A percentile compares a stretch with the other conserved stretches of the same genome.
Conservation (phyloP, 2,888 invertebrate genomes). For the Sabatieria punctata region DNA sequence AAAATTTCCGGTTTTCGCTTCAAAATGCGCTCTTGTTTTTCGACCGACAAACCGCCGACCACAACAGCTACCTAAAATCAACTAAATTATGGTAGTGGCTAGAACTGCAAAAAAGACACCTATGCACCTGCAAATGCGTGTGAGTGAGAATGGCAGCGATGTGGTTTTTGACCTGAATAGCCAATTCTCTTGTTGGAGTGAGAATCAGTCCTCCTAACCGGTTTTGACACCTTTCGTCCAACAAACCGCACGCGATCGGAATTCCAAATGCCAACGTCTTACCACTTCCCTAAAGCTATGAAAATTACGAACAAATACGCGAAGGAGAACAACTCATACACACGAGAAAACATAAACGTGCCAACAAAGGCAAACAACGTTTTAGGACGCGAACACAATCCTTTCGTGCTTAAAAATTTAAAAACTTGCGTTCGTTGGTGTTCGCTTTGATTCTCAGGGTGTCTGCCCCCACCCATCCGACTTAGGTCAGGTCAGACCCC, state of each 20-base stretch:
- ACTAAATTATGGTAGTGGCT: neutral
- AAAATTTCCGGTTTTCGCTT: conserved; percentile 68
- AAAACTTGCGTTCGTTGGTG: no score
- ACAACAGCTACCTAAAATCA: conserved; percentile 50
- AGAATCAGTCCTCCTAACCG: conserved; percentile 61
- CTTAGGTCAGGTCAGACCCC: no score
- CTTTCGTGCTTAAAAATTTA: no score
- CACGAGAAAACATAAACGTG: no score
- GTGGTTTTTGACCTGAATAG: conserved; percentile 79
- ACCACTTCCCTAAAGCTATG: conserved; percentile 73
- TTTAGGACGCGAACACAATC: no score
- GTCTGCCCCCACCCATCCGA: no score
- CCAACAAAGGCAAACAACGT: no score
- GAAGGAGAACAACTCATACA: no score
- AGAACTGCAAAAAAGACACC: neutral
- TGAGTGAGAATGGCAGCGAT: conserved; percentile 53
- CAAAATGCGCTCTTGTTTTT: conserved; percentile 77
- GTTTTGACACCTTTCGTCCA: conserved; percentile 43
- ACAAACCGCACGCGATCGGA: conserved; percentile 69
- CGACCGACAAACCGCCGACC: conserved; percentile 80
- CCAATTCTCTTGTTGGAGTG: conserved; percentile 88
- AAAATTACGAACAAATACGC: no score
- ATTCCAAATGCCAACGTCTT: conserved; percentile 95
- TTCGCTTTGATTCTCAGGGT: no score
- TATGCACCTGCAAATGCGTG: conserved; percentile 47